Base-by-base conservation (phyloP, 1,140 invertebrate genomes). In the Telenomus remus region DNA sequence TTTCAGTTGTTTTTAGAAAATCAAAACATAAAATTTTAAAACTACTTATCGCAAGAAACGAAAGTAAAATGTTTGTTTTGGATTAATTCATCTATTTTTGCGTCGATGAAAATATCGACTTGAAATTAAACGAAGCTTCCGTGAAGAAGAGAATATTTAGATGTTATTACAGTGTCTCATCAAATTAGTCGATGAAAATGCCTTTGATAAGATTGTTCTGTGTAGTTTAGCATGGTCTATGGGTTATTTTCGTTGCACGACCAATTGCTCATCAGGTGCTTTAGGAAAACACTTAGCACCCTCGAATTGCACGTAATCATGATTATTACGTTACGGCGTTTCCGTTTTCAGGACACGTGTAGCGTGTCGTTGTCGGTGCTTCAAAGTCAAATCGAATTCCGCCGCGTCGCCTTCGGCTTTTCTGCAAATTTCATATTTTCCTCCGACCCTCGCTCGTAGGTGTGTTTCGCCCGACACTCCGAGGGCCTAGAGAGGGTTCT, bases 361-460 rank as follows among this genome's bases (percentile, higher is more conserved):
- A 48, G 55, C 37, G 51, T 47, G 60, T 57, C 64, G 46, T 53
- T 69, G n/a, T 54, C 34, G 51, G 49, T 60, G 27, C 55, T 69
- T 53, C 49, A 61, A 54, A 60, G 50, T 69, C 43, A 69, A 69
- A 69, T 69, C 65, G 50, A 69, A 61, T 69, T 69, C 65, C 65
- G 43, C 43, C 13, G 60, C 56, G 59, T 57, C 60, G 60, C 60
- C 60, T 57, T 47, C 13, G 60, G 69, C 47, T 57, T 53, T 72
- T 51, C 54, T 46, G 37, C 9, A 59, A 72, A 72, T 64, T 72
- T 57, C 60, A 64, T 72, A 64, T 64, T 56, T 72, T 35, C 53
- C 55, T 37, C n/a, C 46, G 27, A 16, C 5, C n/a, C 56, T 37
- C 37, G 14, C 16, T 53, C 47, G 68, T 51, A 57, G 68, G 54